Evolutionary conservation across 2,888 invertebrate species (phyloP).

Genomic region (Diogma glabrata): DNA sequence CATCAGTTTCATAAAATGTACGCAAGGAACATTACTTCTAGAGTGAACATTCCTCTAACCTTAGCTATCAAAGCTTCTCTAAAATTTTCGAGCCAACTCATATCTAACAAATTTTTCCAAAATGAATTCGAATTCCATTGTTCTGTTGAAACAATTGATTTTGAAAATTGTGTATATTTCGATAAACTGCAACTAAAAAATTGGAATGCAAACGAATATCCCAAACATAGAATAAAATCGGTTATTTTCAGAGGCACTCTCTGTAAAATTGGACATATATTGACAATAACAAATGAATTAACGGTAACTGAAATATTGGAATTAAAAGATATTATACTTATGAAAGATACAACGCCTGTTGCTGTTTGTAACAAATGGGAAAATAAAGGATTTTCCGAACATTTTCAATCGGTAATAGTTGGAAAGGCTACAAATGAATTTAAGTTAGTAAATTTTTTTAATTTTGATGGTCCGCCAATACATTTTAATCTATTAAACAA

Average conservation of each 20-base stretch:
- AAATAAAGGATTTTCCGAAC: too few species aligned
- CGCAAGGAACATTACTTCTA: slow-evolving; percentile 15
- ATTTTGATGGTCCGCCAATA: background rate
- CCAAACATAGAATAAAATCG: too few species aligned
- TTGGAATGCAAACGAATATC: too few species aligned
- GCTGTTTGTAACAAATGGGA: too few species aligned
- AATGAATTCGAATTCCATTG: too few species aligned
- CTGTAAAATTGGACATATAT: slow-evolving; percentile 1
- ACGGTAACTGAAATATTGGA: slow-evolving; percentile 2
- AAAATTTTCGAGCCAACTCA: too few species aligned
- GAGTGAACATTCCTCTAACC: slow-evolving; percentile 15
- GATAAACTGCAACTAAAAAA: too few species aligned
- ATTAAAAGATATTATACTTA: background rate
- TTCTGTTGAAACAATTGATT: too few species aligned
- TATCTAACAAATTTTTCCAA: too few species aligned
- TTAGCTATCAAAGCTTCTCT: slow-evolving; percentile 17
- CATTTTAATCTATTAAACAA: slow-evolving; percentile 2
- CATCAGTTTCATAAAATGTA: slow-evolving; percentile 16
- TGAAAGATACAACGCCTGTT: background rate
- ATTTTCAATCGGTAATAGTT: background rate
- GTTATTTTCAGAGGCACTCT: too few species aligned
- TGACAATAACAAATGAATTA: background rate
- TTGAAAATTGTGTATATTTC: too few species aligned
- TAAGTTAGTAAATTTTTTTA: too few species aligned
- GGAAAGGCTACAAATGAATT: background rate